phyloP scores from a whole-genome alignment of 2,888 invertebrate genomes.

The Eupithecia pulchellata region DNA sequence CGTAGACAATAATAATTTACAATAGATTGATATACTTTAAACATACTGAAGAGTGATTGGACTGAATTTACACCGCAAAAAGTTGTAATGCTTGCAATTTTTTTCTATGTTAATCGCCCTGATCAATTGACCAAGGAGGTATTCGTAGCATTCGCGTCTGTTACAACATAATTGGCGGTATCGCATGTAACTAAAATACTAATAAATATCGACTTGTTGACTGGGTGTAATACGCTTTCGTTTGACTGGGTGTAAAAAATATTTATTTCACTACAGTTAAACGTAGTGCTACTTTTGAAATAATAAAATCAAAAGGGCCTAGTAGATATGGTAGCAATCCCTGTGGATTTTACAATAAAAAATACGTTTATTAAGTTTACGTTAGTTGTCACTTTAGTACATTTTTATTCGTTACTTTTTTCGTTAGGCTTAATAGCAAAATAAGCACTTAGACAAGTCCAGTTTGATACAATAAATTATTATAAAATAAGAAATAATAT shows the following conservation, averaged over 20 bases:
- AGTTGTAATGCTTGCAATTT: constrained; percentile 26
- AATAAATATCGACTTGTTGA: not conserved
- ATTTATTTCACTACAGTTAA: not conserved
- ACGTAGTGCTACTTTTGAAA: not conserved
- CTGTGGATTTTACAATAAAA: not conserved
- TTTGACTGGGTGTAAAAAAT: not conserved
- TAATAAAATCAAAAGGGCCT: not conserved
- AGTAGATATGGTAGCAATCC: not conserved
- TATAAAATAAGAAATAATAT: no score
- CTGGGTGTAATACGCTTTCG: not conserved
- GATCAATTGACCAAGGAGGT: constrained; percentile 32
- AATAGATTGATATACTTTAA: not conserved
- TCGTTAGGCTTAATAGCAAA: no score
- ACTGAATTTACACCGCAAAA: constrained; percentile 22
- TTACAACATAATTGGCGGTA: constrained; percentile 39
- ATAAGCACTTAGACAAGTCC: no score
- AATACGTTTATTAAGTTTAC: not conserved
- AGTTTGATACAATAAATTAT: no score
- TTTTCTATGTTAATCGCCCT: constrained; percentile 41
- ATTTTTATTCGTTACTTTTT: no score
- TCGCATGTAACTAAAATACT: constrained; percentile 24
- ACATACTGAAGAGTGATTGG: not conserved
- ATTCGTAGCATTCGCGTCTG: constrained; percentile 31
- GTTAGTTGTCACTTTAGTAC: not conserved
- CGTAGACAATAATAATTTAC: not conserved